phyloP scores from a whole-genome alignment of 2,113 vertebrate species.

The Otolemur garnettii region DNA sequence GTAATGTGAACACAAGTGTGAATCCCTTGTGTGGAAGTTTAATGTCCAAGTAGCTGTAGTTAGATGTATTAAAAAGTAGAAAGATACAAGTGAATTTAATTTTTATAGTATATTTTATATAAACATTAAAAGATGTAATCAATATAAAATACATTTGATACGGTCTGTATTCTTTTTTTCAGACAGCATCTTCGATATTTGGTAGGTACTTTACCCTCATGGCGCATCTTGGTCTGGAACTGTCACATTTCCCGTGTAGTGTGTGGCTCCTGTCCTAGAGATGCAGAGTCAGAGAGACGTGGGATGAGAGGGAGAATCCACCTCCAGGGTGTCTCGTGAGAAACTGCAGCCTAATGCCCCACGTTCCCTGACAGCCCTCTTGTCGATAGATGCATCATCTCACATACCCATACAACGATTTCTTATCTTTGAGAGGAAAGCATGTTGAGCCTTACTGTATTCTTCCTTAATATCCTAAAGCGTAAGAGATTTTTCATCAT shows the following conservation, averaged over 20 bases:
- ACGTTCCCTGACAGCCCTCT: background rate
- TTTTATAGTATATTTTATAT: background rate
- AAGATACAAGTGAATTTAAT: background rate
- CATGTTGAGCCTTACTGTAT: background rate
- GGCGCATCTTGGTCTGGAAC: background rate
- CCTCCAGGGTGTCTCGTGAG: background rate
- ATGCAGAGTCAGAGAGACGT: background rate
- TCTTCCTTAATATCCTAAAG: background rate
- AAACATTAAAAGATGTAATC: background rate
- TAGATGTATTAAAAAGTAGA: background rate
- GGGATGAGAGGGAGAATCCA: background rate
- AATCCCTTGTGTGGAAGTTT: background rate
- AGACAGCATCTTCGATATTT: background rate
- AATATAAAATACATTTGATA: background rate
- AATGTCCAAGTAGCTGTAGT: background rate
- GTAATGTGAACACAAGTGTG: background rate
- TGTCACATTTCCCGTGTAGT: background rate
- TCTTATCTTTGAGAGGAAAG: conserved; percentile 1
- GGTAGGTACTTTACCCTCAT: background rate
- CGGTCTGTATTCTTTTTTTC: background rate
- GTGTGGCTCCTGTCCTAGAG: fast-evolving
- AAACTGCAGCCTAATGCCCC: background rate
- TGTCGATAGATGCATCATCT: background rate
- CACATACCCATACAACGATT: background rate
- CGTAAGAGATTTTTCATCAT: background rate